Evolutionary conservation across 2,888 invertebrate genomes (phyloP).

Genomic region (Caenorhabditis plicata): DNA sequence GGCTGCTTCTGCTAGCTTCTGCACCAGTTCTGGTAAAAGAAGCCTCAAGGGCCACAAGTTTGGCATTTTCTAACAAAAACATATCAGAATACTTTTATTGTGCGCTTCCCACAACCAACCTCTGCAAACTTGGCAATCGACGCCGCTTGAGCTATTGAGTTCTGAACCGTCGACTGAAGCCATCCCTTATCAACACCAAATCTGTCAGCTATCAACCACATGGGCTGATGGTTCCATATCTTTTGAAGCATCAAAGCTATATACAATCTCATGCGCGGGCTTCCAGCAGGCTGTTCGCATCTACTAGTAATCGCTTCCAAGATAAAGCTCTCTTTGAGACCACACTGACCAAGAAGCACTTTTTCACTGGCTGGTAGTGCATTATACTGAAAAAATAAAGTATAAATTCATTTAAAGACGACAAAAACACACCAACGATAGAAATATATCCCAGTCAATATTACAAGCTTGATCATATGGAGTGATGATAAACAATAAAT

Average conservation of each 20-base stretch:
- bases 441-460: constrained; percentile 56
- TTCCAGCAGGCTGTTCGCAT: constrained; percentile 68
- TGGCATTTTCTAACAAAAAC: constrained; percentile 71
- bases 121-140: constrained; percentile 81
- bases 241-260: constrained; percentile 82
- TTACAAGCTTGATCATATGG: constrained; percentile 73
- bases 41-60: constrained; percentile 82
- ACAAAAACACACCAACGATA: constrained; percentile 16
- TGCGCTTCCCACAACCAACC: constrained; percentile 66
- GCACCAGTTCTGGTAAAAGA: constrained; percentile 75
- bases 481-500: constrained; percentile 84
- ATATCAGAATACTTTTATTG: not conserved
- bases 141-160: constrained; percentile 76
- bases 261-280: constrained; percentile 75
- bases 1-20: constrained; percentile 80
- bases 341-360: constrained; percentile 76
- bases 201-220: constrained; percentile 74
- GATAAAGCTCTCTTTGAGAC: constrained; percentile 78
- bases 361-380: constrained; percentile 73
- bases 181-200: constrained; percentile 78
- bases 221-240: constrained; percentile 68
- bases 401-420: not conserved
- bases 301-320: constrained; percentile 72
- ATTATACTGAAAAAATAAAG: constrained; percentile 70
- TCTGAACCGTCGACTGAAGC: constrained; percentile 78